Evolutionary conservation across 2,797 vertebrate genomes (phyloP).

Genomic region (Salarias fasciatus): DNA sequence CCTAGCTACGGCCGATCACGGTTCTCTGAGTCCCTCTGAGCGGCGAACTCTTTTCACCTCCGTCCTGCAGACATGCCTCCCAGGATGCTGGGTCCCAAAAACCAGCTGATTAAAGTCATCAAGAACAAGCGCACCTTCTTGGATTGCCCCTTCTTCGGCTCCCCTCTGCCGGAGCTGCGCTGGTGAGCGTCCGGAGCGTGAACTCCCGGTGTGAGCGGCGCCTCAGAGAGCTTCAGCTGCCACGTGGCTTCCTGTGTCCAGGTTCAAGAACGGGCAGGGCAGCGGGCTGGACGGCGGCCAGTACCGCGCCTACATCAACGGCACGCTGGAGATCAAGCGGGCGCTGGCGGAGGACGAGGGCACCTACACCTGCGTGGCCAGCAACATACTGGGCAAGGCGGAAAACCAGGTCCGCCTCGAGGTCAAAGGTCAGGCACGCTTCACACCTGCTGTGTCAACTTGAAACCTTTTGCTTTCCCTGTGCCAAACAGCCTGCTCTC

Average conservation of each 20-base stretch:
- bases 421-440: slow-evolving; percentile 91
- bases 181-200: slow-evolving; percentile 83
- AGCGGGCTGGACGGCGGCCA: slow-evolving; percentile 94
- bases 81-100: slow-evolving; percentile 88
- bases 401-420: slow-evolving; percentile 94
- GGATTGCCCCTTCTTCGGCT: slow-evolving; percentile 96
- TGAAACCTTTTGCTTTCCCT: not conserved
- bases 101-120: slow-evolving; percentile 92
- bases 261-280: slow-evolving; percentile 98
- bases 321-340: slow-evolving; percentile 90
- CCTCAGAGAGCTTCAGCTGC: no score
- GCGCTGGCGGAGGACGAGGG: slow-evolving; percentile 91
- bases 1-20: no score
- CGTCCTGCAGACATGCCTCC: slow-evolving; percentile 87
- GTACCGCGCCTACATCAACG: slow-evolving; percentile 91
- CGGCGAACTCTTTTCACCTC: no score
- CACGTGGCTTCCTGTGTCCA: slow-evolving; percentile 55
- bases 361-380: slow-evolving; percentile 96
- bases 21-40: no score
- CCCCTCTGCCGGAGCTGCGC: slow-evolving; percentile 90
- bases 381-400: slow-evolving; percentile 90
- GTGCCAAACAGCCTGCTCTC: slow-evolving; percentile 39
- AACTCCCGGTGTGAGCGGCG: no score
- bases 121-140: slow-evolving; percentile 91
- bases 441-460: not conserved